phyloP scores from a whole-genome alignment of 2,888 invertebrate genomes.

The Pristionchus entomophagus region DNA sequence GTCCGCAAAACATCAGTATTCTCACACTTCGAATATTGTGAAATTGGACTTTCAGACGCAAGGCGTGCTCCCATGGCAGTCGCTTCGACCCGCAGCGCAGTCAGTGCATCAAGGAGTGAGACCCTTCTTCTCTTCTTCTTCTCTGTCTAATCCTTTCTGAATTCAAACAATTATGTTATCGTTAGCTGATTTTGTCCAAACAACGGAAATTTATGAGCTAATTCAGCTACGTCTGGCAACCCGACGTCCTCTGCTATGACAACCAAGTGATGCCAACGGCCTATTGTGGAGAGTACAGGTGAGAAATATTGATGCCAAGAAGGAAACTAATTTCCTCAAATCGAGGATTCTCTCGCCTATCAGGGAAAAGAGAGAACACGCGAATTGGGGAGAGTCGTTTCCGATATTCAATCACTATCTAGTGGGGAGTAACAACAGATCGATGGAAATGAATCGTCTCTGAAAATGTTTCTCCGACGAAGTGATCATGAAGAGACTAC shows the following conservation, averaged over 20 bases:
- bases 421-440: too few species aligned
- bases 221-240: constrained; percentile 1
- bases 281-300: constrained; percentile 36
- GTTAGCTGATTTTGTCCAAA: background rate
- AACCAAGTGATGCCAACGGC: constrained; percentile 37
- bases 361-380: too few species aligned
- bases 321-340: too few species aligned
- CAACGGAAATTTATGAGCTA: too few species aligned
- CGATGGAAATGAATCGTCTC: too few species aligned
- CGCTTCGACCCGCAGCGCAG: constrained; percentile 20
- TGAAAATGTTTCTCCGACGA: too few species aligned
- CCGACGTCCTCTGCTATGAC: constrained; percentile 40
- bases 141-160: background rate
- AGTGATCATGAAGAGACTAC: too few species aligned
- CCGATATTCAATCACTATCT: too few species aligned
- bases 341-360: too few species aligned
- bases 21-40: background rate
- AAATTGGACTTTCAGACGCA: background rate
- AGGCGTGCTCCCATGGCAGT: background rate
- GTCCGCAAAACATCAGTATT: too few species aligned
- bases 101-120: background rate
- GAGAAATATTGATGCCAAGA: too few species aligned
- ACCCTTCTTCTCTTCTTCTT: background rate
- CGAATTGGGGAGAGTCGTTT: too few species aligned
- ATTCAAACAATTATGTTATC: background rate